Base-by-base conservation (phyloP, 2,888 invertebrate species). In the Plebejus anna region DNA sequence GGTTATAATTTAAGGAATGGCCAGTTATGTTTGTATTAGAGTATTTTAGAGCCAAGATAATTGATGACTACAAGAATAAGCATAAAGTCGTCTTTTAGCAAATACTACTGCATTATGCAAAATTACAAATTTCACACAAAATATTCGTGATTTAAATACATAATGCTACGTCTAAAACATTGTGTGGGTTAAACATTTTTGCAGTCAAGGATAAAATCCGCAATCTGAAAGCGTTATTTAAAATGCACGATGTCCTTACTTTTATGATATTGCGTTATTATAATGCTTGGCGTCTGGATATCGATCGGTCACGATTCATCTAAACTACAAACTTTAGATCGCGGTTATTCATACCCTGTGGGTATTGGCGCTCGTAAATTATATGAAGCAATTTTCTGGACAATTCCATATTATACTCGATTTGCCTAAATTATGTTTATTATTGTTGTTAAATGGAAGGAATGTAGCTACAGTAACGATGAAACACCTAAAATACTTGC, bases 201-300 rank as follows among this genome's bases (percentile, higher is more conserved):
- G 61, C 13, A 9, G 66, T 66, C 66, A 66, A 66, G 66, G 66
- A 66, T 66, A 66, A 66, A 66, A 16, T 13, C 66, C 66, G 66
- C 66, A 66, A 66, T 66, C 66, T 32, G 66, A 66, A 66, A 66
- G 66, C 66, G 66, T 32, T 66, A 66, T 32, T 66, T 66, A 66
- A 66, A 32, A 66, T 32, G 32, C 66, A 66, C 66, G 66, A 66
- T 66, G 66, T 66, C 66, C 66, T 32, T 66, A 66, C 66, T 66
- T 66, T 66, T 66, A 32, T 13, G 5, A 66, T 32, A 66, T 66
- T 66, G 66, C 66, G 66, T 66, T 66, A 66, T 66, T 66, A 66
- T 66, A 66, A 66, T 66, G 66, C 13, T 13, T 9, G 28, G 22
- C 32, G 32, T 66, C 66, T 28, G 73, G 13, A 22, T 72, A 73